These are phyloP conservation scores for Morone chrysops DNA, from an alignment of 2,113 vertebrate genomes.

Conservation along the genomic window DNA sequence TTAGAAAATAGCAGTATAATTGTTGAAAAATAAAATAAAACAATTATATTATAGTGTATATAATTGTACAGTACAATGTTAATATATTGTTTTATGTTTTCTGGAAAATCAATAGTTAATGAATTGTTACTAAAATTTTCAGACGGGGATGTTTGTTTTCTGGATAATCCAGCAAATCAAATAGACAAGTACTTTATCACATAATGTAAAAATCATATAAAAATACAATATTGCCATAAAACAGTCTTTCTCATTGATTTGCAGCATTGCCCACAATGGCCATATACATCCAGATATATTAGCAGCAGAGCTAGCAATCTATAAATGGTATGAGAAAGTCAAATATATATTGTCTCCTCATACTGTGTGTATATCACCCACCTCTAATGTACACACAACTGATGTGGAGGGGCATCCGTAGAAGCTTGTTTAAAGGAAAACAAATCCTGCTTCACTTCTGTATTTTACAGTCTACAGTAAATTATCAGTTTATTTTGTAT, in stretches of 20 bases:
- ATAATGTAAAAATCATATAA: constrained; percentile 15
- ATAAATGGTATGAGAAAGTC: not conserved
- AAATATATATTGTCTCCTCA: not conserved
- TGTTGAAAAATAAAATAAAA: not conserved
- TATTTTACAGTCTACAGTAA: not conserved
- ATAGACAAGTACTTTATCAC: constrained; percentile 40
- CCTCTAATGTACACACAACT: not conserved
- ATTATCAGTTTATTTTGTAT: not conserved
- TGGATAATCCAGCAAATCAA: constrained; percentile 3
- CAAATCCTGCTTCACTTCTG: not conserved
- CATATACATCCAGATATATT: constrained; percentile 9
- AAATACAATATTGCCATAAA: constrained; percentile 42
- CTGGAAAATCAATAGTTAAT: not conserved
- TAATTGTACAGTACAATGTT: not conserved
- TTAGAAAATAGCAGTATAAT: too few species aligned
- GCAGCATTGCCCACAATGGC: not conserved
- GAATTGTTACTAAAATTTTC: not conserved
- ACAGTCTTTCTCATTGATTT: constrained; percentile 27
- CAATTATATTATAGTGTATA: not conserved
- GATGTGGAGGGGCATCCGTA: not conserved
- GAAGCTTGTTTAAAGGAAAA: not conserved
- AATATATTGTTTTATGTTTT: not conserved
- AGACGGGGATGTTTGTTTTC: not conserved
- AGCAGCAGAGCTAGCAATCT: not conserved
- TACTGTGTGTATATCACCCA: not conserved